These are phyloP conservation scores for Clinocottus analis DNA, from an alignment of 2,113 vertebrate species.

Conservation along the genomic window DNA sequence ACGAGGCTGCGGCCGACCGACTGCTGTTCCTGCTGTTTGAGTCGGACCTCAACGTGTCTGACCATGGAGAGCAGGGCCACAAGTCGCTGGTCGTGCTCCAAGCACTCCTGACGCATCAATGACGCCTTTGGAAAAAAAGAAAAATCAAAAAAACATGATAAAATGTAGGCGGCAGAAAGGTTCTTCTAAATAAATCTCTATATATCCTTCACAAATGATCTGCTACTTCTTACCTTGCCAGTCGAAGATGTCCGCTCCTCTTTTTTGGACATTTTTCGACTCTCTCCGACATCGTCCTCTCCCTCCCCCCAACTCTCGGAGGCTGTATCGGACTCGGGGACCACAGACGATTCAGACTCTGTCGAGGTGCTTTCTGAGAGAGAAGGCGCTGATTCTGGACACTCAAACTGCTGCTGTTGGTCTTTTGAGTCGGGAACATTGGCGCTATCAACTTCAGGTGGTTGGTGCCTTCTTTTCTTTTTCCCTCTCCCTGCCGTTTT, in stretches of 20 bases:
- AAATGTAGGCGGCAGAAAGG: background rate
- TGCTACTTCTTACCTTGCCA: constrained; percentile 66
- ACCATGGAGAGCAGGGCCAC: constrained; percentile 91
- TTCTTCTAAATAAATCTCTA: background rate
- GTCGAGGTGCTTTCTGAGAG: constrained; percentile 40
- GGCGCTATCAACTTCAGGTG: background rate
- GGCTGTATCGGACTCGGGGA: constrained; percentile 40
- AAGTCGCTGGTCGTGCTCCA: constrained; percentile 91
- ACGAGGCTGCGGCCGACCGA: constrained; percentile 79
- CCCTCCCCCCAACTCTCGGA: constrained; percentile 57
- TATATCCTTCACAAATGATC: background rate
- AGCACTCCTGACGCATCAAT: constrained; percentile 86
- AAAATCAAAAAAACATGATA: background rate
- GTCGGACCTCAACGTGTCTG: constrained; percentile 90
- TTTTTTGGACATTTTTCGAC: constrained; percentile 7
- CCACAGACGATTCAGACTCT: constrained; percentile 48
- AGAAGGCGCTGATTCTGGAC: constrained; percentile 15
- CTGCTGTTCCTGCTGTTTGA: constrained; percentile 87
- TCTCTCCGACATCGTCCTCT: constrained; percentile 15
- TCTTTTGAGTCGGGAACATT: constrained; percentile 20
- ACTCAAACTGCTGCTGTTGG: constrained; percentile 20
- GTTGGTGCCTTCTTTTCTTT: constrained; percentile 38
- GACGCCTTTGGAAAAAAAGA: constrained; percentile 78
- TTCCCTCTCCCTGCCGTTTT: constrained; percentile 17
- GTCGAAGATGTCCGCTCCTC: constrained; percentile 24